phyloP scores from a whole-genome alignment of 92 coral and sea anemone genomes.

The Phymanthus crucifer region DNA sequence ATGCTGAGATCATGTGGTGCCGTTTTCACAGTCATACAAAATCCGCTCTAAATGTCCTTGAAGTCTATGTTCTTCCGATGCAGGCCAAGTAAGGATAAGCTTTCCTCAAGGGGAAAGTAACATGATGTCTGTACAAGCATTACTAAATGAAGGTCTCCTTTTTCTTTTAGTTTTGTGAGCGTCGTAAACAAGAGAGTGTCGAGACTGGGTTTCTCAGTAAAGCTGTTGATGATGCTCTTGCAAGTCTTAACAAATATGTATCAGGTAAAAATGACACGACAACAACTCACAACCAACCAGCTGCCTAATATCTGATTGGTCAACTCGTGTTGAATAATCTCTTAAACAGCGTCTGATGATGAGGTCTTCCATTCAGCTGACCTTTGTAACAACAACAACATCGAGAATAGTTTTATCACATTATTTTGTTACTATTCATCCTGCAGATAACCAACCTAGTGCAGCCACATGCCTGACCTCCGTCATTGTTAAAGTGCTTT shows the following conservation, averaged over 20 bases:
- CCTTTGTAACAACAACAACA: too few relatives aligned
- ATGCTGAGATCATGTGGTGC: too few relatives aligned
- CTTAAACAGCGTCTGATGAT: too few relatives aligned
- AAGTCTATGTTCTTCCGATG: too few relatives aligned
- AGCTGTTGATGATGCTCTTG: conserved; percentile 81
- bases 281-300: neutral
- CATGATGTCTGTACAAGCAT: too few relatives aligned
- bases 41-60: too few relatives aligned
- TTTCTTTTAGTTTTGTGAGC: conserved; percentile 75
- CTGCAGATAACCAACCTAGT: conserved; percentile 66
- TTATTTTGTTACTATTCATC: neutral
- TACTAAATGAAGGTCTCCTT: neutral
- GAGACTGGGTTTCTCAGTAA: conserved; percentile 90
- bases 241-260: conserved; percentile 74
- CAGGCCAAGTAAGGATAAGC: too few relatives aligned
- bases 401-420: too few relatives aligned
- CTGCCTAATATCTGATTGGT: neutral
- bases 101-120: too few relatives aligned
- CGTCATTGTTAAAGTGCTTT: conserved; percentile 86
- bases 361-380: neutral
- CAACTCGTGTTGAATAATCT: too few relatives aligned
- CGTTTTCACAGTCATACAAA: neutral
- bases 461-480: conserved; percentile 65
- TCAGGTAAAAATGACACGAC: conserved; percentile 75
- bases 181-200: conserved; percentile 97